Evolutionary conservation across 2,888 invertebrate genomes (phyloP), one percentile per base, ranked within the genome.

Genomic region (Nemotelus pantherinus): DNA sequence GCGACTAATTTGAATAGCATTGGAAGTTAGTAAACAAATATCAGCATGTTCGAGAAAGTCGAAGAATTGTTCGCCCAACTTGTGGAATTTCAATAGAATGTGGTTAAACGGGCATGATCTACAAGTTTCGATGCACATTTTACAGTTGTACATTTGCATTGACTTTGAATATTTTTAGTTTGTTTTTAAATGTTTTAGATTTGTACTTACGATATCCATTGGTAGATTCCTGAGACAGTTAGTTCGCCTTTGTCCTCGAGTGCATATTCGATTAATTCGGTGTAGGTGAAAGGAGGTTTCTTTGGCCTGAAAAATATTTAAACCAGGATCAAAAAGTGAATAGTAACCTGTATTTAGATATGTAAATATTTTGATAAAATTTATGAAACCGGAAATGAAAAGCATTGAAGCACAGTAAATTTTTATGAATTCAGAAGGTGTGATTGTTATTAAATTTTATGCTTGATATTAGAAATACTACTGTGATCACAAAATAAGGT

Each of bases 241-340:
- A 96, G 87, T 87, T 95, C 94, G 76, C 95, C 94, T 83, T 92
- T 93, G 86, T 96, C 96, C 82, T 92, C 91, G 79, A 96, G 88
- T 64, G 96, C 96, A 83, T 94, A 92, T 86, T 96, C 95, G 82
- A 96, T 96, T 82, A 96, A 89, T 87, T 96, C 96, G 2, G 96
- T 96, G 84, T 96, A 96, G 0, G 96, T 96, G 84, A 94, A 95
- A 0, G 95, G 95, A 41, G 96, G 96, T 84, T 96, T 96, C 84
- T 92, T 93, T 72, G 90, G 90, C 79, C 90, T 91, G 63, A 84
- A 86, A 82, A 63, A 44, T 25, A 25, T 25, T 2, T n/a, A 58
- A 7, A 58, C 6, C 1, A 58, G 53, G 10, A 53, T 53, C 53
- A 53, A 63, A 5, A 25, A 25, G 25, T 25, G 25, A 25, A 25